Evolutionary conservation across 30 jellyfish, hydroid and myxozoan species (phyloP), one percentile per base, ranked within the genome.

Genomic region (Nemopilema nomurai): DNA sequence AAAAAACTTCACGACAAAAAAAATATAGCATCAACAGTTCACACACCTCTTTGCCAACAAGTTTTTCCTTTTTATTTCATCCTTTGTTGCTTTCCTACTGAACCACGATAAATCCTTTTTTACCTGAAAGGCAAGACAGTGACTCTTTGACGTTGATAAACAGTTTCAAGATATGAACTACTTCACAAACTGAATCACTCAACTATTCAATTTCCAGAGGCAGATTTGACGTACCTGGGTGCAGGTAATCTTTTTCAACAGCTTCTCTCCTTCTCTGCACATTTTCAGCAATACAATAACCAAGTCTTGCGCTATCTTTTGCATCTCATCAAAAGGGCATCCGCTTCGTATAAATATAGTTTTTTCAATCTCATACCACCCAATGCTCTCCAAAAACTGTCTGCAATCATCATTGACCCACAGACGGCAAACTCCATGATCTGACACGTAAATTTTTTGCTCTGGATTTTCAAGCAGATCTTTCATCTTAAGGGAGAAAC

Each of bases 351-450:
- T 9, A 30, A 30, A 83, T 21, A 83, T n/a, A 9, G 67, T 13
- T 16, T 31, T 65, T 1, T 76, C 50, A 16, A 83, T 28, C 16
- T 62, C 85, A 31, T 53, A 21, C 26, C 70, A 71, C n/a, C 91
- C 91, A 31, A 83, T 69, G 51, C 74, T 74, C 49, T 83, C 80
- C 65, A 83, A 79, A 24, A 83, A 71, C 16, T 78, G 28, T 66
- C 51, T 83, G 13, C 27, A 30, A 22, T 31, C 28, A 28, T 62
- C 50, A 0, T 84, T n/a, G 24, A 65, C 86, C 91, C 91, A 83
- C 21, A 71, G 62, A 51, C 51, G 71, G 49, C 69, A 27, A 0
- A 71, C 31, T 25, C 72, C 68, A 8, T 28, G 1, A 32, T 83
- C 91, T 16, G 80, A 70, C 6, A 73, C 41, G 62, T 30, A 41